Conservation (phyloP, 2,888 invertebrate genomes). For the Elysia crispata region DNA sequence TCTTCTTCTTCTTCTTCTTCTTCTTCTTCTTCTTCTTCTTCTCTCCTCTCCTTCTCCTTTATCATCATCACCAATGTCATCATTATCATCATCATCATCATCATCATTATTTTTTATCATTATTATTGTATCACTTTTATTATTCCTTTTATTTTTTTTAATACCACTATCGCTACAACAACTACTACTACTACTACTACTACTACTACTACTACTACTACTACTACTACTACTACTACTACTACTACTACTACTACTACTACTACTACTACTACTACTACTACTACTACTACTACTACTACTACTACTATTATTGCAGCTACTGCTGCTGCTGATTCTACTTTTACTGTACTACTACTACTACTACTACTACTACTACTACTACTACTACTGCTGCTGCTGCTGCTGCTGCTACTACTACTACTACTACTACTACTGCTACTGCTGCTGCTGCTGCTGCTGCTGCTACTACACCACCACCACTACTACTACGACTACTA, state of each 20-base stretch:
- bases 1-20: constrained; percentile 11
- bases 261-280: constrained; percentile 17
- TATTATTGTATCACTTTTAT: no score
- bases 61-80: background rate
- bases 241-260: constrained; percentile 6
- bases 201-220: background rate
- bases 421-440: background rate
- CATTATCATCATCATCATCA: background rate
- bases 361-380: background rate
- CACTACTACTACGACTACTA: no score
- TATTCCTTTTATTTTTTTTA: no score
- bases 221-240: background rate
- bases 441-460: background rate
- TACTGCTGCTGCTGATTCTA: no score
- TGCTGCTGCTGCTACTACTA: background rate
- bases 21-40: background rate
- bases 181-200: background rate
- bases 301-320: background rate
- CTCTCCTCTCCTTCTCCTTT: background rate
- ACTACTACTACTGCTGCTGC: background rate
- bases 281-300: background rate
- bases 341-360: background rate
- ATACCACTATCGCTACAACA: background rate
- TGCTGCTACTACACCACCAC: no score
- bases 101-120: background rate